Base-by-base conservation (phyloP, 2,113 vertebrate species). In the Bufo gargarizans region DNA sequence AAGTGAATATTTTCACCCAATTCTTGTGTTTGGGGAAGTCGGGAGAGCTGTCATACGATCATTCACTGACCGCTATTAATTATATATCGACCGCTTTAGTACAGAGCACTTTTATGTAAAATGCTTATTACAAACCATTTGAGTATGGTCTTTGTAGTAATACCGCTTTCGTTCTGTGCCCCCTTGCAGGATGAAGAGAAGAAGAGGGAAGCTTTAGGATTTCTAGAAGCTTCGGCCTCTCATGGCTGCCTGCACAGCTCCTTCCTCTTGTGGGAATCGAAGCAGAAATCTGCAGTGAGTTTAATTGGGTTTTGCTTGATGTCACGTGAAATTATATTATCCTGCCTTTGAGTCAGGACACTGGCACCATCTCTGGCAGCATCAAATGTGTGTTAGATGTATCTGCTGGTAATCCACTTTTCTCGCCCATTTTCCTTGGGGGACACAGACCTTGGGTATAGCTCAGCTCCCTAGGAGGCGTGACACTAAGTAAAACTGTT, bases 241-340 rank as follows among this genome's bases (percentile, higher is more conserved):
- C 95, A 96, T 20, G 97, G 97, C 45, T 99, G 96, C 89, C 91
- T 99, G 86, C 94, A 96, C 91, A 99, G 98, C 92, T 96, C 97
- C 0, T 99, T 97, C 92, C 93, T 99, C 90, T 91, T 99, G 79
- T 99, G 98, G 98, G 96, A 99, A 91, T 94, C 95, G 47, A 96
- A 95, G 86, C 94, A 94, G 45, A 96, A 90, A 90, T 89, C 90
- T 55, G 96, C 97, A 58, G 98, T 99, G 91, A 97, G 98, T 94
- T 50, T 33, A 13, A 53, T 43, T 72, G 0, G 0, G 80, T 7
- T 19, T 19, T 45, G 7, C 0, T 63, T 17, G 58, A 58, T 0
- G 6, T 50, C 6, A 12, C 74, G 14, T 84, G n/a, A 55, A 16
- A 76, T 76, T 20, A 0, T 76, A 76, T 76, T 76, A 76, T 43